These are phyloP conservation scores for Bambusicola thoracicus DNA, from an alignment of 2,113 vertebrate genomes.

Conservation along the genomic window DNA sequence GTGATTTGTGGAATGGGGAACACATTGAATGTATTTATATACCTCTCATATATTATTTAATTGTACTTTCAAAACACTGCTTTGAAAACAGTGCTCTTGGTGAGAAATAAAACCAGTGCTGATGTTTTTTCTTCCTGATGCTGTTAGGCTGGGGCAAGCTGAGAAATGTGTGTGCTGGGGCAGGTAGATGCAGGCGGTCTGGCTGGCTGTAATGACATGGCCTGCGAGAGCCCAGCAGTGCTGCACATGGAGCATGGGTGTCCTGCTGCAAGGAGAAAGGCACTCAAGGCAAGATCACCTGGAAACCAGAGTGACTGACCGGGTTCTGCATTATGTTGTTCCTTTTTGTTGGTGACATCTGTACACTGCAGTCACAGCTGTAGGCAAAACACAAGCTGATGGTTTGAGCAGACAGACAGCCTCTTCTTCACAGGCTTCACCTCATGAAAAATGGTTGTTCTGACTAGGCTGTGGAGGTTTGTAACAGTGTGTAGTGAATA, in stretches of 20 bases:
- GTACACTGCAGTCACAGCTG: fast-evolving
- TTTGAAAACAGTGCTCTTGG: not conserved
- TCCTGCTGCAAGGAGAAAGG: fast-evolving
- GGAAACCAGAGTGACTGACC: not conserved
- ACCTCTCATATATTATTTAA: not conserved
- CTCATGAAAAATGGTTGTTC: not conserved
- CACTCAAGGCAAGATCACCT: not conserved
- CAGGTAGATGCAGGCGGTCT: not conserved
- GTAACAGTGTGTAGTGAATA: not conserved
- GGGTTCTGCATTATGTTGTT: fast-evolving
- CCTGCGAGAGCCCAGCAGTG: not conserved
- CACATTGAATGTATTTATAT: not conserved
- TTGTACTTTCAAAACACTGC: not conserved
- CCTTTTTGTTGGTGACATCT: not conserved
- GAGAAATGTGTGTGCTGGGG: not conserved
- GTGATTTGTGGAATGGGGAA: not conserved
- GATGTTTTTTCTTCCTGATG: not conserved
- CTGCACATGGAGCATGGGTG: not conserved
- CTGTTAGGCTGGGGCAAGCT: not conserved
- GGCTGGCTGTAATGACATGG: not conserved
- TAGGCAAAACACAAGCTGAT: not conserved
- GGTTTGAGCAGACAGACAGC: not conserved
- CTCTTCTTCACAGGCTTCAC: not conserved
- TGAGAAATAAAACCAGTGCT: not conserved
- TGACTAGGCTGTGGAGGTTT: not conserved